Evolutionary conservation across 2,888 invertebrate species (phyloP), one percentile per base, ranked within the genome.

Genomic region (Chrysolina haemoptera): DNA sequence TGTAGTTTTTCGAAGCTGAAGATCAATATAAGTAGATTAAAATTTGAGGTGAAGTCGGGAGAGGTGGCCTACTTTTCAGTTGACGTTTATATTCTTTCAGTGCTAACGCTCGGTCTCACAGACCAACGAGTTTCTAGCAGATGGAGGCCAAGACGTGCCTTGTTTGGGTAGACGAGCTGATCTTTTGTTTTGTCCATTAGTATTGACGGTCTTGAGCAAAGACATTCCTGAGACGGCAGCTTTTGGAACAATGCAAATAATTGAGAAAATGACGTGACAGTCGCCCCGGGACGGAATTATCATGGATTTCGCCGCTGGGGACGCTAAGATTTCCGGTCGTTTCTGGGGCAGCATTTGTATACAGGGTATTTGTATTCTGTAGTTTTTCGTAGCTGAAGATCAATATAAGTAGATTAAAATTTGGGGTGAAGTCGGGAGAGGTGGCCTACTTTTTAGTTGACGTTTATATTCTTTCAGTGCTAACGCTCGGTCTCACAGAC

Each of bases 161-260:
- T 68, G 73, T 77, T 70, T 67, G 73, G 77, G 72, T 70, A 74
- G 74, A 75, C 77, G 65, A 62, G 65, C 48, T 73, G 71, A 73
- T 77, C 77, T 72, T 75, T 75, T 75, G 71, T 76, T 62, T 70
- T 62, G 63, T 74, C 74, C 74, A 76, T 77, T 77, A 70, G 72
- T 64, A 76, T 68, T 70, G 75, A 72, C 70, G 68, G 75, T 71
- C 71, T 74, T 64, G 65, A 59, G 64, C 48, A 62, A 68, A 69
- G 53, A 68, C 62, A 46, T 68, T 70, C 65, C 65, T 72, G 62
- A 74, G 74, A 68, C 62, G 72, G 65, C 18, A 18, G 67, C 43
- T n/a, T 55, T 64, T 55, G 48, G 22, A 59, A 73, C 73, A 73
- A 73, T 73, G 48, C 48, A 65, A 68, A 62, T 73, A 73, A 73